Percentiles rank a stretch among this genome's conserved stretches.
Evolutionary conservation across 2,797 vertebrate species (phyloP).

Genomic region (Spinus olivaceus): DNA sequence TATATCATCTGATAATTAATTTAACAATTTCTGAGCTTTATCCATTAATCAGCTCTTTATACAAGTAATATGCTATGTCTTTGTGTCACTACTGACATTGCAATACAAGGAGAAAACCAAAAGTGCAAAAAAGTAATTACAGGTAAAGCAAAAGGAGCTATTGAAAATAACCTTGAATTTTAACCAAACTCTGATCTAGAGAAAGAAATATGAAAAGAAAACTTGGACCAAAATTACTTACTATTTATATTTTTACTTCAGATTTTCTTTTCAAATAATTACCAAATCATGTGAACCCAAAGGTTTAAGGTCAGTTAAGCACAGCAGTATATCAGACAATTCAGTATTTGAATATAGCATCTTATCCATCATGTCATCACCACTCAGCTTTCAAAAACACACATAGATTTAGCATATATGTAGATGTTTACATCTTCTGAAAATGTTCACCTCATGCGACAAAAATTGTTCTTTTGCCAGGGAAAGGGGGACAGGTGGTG

Average conservation of each 20-base stretch:
- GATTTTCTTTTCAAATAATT: not conserved
- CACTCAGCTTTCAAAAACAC: not conserved
- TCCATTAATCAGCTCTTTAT: not conserved
- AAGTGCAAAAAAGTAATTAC: not conserved
- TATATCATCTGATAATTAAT: not conserved
- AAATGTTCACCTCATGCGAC: not conserved
- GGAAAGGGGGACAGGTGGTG: accelerated
- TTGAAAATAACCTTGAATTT: not conserved
- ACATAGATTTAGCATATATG: not conserved
- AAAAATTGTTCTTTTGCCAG: not conserved
- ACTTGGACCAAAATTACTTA: not conserved
- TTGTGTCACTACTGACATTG: not conserved
- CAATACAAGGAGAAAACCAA: not conserved
- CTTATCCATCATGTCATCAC: not conserved
- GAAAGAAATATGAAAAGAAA: not conserved
- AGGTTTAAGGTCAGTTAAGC: not conserved
- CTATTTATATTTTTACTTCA: not conserved
- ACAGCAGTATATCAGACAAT: not conserved
- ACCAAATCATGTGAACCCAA: not conserved
- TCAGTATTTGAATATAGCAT: not conserved
- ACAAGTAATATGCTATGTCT: not conserved
- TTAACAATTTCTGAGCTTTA: not conserved
- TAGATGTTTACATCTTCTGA: not conserved
- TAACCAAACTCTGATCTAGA: not conserved
- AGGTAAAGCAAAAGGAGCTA: not conserved